Base-by-base conservation (phyloP, 1,140 invertebrate genomes). In the Ips typographus region DNA sequence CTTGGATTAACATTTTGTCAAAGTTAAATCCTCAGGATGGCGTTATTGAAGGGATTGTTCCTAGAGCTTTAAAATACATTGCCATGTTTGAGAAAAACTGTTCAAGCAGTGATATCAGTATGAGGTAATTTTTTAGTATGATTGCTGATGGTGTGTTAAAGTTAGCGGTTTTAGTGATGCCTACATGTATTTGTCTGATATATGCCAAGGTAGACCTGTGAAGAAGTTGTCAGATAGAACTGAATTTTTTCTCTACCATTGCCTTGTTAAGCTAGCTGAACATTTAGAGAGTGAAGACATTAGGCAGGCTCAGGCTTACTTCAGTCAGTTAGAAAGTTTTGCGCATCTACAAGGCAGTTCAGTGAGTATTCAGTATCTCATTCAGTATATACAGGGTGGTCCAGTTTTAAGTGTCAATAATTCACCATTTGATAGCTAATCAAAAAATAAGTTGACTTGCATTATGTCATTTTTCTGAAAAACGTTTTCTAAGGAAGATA, bases 51-150 rank as follows among this genome's bases (percentile, higher is more conserved):
- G 67, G 74, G 67, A 41, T 74, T 7, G 43, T 71, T 22, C 61
- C 75, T 2, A 72, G 75, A 51, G 52, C 71, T n/a, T 55, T 77
- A 7, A 77, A 77, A 62, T 77, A 77, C 61, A 74, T 77, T 41
- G 71, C 75, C 2, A 51, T 77, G 36, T 77, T 70, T 72, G 75
- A 75, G 51, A 73, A 72, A 41, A 64, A 65, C 8, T 36, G 43
- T 8, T 36, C 52, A 2, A 43, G 55, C n/a, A 64, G 41, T 36
- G 65, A 72, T 37, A 67, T 77, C 1, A 68, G 74, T 67, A 63
- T 76, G 40, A 75, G 67, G 68, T 75, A 72, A 68, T 7, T 53
- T 0, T 6, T 8, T 2, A 8, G 36, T 53, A 4, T 8, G 22
- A 53, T 8, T n/a, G 22, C 4, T 8, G 52, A 36, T 36, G 36